Base-by-base conservation (phyloP, 2,797 vertebrate genomes). In the Menidia menidia region DNA sequence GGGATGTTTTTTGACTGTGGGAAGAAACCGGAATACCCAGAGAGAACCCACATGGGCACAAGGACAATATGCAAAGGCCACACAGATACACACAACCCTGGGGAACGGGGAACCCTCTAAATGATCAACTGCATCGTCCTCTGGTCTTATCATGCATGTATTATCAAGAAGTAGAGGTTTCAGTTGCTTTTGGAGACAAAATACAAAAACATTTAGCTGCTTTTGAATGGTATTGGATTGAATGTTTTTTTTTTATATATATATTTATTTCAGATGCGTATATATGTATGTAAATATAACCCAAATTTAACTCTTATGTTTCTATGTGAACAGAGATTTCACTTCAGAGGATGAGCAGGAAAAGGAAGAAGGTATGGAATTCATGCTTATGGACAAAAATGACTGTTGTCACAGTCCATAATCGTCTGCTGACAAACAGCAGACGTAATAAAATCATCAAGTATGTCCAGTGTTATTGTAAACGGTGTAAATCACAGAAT, bases 301-400 rank as follows among this genome's bases (percentile, higher is more conserved):
- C 0, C 33, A 48, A 8, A 60, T 64, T 4, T 77, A 33, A 80
- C 10, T 68, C n/a, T 76, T 83, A 35, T 73, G 41, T 91, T 93
- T 77, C 77, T 94, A 93, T 76, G 19, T 66, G 73, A 74, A 89
- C 4, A 47, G 83, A 35, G 59, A 75, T 31, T 65, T 80, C 15
- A 72, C 87, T 45, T 82, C 78, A 68, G 89, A 90, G 9, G 82
- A 92, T 4, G 78, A 74, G 58, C 53, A 42, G 58, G 90, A 94
- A 48, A 43, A 63, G 18, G 75, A 71, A 63, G 77, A 90, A 82
- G 94, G 93, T 94, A 91, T 68, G 54, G 47, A 58, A 59, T 71
- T 32, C 60, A 31, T 1, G 7, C 9, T 60, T 43, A 32, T 6
- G 2, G 41, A 42, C 32, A 45, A 16, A 25, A 73, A 41, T 62